A percentile compares a stretch with the other conserved stretches of the same genome.
Evolutionary conservation across 1,140 invertebrate species (phyloP).

Genomic region (Drosophila lowei): DNA sequence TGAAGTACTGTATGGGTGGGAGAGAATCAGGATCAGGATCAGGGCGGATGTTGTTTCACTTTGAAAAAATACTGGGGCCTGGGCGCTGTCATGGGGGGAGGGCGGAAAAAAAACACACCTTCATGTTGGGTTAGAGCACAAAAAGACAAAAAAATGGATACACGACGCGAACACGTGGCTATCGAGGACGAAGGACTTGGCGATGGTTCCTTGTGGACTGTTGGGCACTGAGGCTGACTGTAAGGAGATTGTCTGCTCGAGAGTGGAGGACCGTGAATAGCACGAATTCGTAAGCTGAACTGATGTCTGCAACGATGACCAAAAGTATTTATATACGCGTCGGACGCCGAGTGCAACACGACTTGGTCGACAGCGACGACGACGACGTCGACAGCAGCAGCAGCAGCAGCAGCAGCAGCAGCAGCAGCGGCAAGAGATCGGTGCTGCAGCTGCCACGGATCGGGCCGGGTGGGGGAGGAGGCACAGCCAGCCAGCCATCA

Average conservation of each 20-base stretch:
- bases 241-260: conserved; percentile 41
- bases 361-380: conserved; percentile 14
- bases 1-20: conserved; percentile 69
- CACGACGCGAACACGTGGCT: conserved; percentile 43
- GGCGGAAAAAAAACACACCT: conserved; percentile 53
- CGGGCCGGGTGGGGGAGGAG: conserved; percentile 15
- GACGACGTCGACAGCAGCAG: conserved; percentile 38
- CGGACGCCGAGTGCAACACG: conserved; percentile 35
- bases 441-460: conserved; percentile 40
- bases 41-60: neutral
- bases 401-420: conserved; percentile 8
- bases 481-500: too few relatives aligned
- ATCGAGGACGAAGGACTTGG: conserved; percentile 54
- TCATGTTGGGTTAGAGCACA: conserved; percentile 59
- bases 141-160: conserved; percentile 23
- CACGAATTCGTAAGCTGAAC: conserved; percentile 80
- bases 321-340: conserved; percentile 82
- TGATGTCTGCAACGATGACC: conserved; percentile 81
- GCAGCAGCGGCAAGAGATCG: conserved; percentile 17
- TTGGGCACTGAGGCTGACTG: conserved; percentile 39
- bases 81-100: neutral
- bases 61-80: neutral
- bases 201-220: conserved; percentile 33
- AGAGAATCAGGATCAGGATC: conserved; percentile 46
- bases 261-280: conserved; percentile 70